phyloP scores from a whole-genome alignment of 2,113 vertebrate species.

The Tetrao urogallus region DNA sequence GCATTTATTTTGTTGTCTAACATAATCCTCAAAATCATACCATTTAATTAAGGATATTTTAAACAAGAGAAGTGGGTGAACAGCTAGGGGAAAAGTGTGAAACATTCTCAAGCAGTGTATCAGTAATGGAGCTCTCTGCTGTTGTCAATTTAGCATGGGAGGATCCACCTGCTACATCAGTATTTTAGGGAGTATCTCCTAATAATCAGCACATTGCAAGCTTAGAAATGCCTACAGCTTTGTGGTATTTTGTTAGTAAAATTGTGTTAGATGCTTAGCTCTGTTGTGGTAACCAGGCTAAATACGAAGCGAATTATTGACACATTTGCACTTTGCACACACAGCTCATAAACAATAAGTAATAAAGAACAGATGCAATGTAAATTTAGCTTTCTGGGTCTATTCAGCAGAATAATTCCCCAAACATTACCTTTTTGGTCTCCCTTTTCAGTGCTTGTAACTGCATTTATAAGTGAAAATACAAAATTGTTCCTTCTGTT shows the following conservation, averaged over 20 bases:
- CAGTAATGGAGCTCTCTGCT: not conserved
- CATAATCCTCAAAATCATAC: constrained; percentile 43
- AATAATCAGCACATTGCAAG: constrained; percentile 43
- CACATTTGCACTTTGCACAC: constrained; percentile 26
- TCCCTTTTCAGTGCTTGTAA: constrained; percentile 17
- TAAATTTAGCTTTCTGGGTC: constrained; percentile 25
- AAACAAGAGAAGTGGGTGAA: constrained; percentile 46
- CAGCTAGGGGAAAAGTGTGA: constrained; percentile 21
- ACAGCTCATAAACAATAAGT: constrained; percentile 40
- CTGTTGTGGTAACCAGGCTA: not conserved
- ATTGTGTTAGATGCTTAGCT: not conserved
- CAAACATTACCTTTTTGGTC: constrained; percentile 27
- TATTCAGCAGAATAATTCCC: constrained; percentile 43
- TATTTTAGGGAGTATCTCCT: constrained; percentile 31
- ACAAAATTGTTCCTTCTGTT: constrained; percentile 8
- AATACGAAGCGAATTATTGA: constrained; percentile 42
- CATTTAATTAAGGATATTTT: constrained; percentile 69
- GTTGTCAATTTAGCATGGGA: not conserved
- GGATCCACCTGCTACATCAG: not conserved
- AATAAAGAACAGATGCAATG: constrained; percentile 52
- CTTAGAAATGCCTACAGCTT: not conserved
- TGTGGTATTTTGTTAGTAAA: constrained; percentile 4
- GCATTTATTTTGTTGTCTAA: constrained; percentile 48
- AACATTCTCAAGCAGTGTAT: not conserved
- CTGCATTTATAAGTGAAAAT: constrained; percentile 32